These are phyloP conservation scores for Chitala chitala DNA, from an alignment of 2,113 vertebrate species.

Conservation along the genomic window DNA sequence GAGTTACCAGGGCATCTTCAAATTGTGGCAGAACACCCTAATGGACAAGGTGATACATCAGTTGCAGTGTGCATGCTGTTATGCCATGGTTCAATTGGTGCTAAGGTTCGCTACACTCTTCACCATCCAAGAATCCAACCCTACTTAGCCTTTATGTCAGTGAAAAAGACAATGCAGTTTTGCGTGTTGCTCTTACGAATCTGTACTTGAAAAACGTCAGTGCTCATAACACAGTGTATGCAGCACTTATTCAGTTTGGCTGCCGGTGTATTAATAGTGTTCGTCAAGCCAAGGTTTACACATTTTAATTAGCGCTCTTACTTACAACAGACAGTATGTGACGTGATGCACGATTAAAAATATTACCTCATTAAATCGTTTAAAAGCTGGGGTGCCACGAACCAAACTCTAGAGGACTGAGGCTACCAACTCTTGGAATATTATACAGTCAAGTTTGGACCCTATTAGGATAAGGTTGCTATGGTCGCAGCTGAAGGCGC, in stretches of 20 bases:
- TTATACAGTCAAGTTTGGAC: neutral
- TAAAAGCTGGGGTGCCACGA: too few relatives aligned
- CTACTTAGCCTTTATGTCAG: too few relatives aligned
- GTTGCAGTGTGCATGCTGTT: neutral
- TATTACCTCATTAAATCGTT: neutral
- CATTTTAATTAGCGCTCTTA: too few relatives aligned
- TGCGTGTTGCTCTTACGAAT: too few relatives aligned
- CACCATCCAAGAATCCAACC: neutral
- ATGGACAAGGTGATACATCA: slow-evolving; percentile 72
- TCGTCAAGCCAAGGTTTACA: too few relatives aligned
- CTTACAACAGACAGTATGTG: too few relatives aligned
- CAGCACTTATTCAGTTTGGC: too few relatives aligned
- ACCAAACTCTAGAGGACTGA: neutral
- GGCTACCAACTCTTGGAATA: neutral
- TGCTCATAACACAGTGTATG: too few relatives aligned
- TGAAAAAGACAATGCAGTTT: too few relatives aligned
- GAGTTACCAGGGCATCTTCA: slow-evolving; percentile 81
- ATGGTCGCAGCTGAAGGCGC: neutral
- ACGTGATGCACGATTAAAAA: neutral
- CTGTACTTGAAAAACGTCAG: too few relatives aligned
- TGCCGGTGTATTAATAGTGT: too few relatives aligned
- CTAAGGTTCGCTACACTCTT: neutral
- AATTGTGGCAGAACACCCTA: slow-evolving; percentile 87
- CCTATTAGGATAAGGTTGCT: neutral
- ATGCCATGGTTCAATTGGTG: neutral